phyloP scores from a whole-genome alignment of 2,888 invertebrate species.

The Drosophila bunnanda region DNA sequence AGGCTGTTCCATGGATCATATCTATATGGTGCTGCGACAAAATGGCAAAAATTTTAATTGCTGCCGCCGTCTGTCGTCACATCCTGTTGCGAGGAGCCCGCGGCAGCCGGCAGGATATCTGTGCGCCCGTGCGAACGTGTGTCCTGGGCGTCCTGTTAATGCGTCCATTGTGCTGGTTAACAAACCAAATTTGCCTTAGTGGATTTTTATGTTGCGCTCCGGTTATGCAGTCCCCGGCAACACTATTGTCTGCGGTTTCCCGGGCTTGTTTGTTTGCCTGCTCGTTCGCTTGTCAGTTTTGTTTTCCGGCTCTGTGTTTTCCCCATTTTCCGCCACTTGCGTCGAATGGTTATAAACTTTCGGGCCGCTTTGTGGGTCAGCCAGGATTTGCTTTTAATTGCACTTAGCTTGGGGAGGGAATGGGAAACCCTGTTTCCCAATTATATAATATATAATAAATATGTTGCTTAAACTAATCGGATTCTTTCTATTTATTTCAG shows the following conservation, averaged over 20 bases:
- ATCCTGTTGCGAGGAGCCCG: conserved; percentile 4
- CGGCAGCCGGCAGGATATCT: conserved; percentile 26
- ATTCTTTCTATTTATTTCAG: neutral
- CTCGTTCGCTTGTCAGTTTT: conserved; percentile 46
- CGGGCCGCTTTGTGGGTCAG: conserved; percentile 27
- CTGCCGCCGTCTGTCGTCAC: conserved; percentile 25
- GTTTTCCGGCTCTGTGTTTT: conserved; percentile 32
- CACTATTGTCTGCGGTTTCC: conserved; percentile 43
- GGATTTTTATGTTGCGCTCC: conserved; percentile 56
- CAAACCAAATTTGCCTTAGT: conserved; percentile 67
- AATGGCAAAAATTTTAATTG: conserved; percentile 50
- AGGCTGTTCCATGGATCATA: neutral
- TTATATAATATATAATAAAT: neutral
- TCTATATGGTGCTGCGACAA: conserved; percentile 17
- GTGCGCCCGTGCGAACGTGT: conserved; percentile 5
- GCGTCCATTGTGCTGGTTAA: conserved; percentile 64
- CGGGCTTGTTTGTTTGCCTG: conserved; percentile 39
- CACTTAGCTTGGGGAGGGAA: neutral
- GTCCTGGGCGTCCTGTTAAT: conserved; percentile 50
- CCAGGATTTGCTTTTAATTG: conserved; percentile 28
- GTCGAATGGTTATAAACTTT: conserved; percentile 47
- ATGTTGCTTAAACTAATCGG: neutral
- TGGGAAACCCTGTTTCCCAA: neutral
- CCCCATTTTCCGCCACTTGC: conserved; percentile 18
- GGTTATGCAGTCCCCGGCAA: conserved; percentile 47